phyloP scores from a whole-genome alignment of 2,797 vertebrate species.

The Gymnocypris eckloni region DNA sequence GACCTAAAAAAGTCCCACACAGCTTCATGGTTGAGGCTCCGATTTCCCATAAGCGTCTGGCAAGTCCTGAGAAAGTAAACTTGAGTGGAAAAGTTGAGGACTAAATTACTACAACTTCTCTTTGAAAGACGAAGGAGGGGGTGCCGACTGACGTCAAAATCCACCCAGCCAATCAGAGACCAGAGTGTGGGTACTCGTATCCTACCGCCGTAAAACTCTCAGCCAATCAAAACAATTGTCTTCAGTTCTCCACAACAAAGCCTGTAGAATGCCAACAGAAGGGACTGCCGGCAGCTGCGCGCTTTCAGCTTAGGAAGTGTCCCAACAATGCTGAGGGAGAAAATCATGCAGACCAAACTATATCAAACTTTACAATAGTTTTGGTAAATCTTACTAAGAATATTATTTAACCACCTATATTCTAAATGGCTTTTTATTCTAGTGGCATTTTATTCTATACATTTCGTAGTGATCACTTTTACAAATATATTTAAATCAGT shows the following conservation, averaged over 20 bases:
- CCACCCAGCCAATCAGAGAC: slow-evolving; percentile 79
- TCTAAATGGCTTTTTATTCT: neutral
- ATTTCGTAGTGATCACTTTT: neutral
- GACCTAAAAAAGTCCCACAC: slow-evolving; percentile 92
- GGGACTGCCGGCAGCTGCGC: slow-evolving; percentile 70
- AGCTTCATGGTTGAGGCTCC: slow-evolving; percentile 86
- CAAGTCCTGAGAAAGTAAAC: slow-evolving; percentile 72
- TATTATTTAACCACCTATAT: neutral
- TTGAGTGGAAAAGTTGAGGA: slow-evolving; percentile 79
- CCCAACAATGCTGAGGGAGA: slow-evolving; percentile 11
- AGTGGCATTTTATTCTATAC: neutral
- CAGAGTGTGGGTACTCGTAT: slow-evolving; percentile 60
- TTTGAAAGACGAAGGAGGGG: slow-evolving; percentile 53
- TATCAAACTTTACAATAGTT: neutral
- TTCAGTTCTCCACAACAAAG: slow-evolving; percentile 78
- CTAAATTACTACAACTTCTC: slow-evolving; percentile 83
- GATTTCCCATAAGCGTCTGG: slow-evolving; percentile 64
- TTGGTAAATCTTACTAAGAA: neutral
- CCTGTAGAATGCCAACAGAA: slow-evolving; percentile 74
- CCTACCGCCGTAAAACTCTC: slow-evolving; percentile 69
- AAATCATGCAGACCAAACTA: neutral
- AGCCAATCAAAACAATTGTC: slow-evolving; percentile 76
- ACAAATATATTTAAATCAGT: neutral
- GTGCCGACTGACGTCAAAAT: slow-evolving; percentile 55
- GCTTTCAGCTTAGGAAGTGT: slow-evolving; percentile 42